phyloP scores from a whole-genome alignment of 1,140 invertebrate genomes.

The Drosophila trapezifrons region DNA sequence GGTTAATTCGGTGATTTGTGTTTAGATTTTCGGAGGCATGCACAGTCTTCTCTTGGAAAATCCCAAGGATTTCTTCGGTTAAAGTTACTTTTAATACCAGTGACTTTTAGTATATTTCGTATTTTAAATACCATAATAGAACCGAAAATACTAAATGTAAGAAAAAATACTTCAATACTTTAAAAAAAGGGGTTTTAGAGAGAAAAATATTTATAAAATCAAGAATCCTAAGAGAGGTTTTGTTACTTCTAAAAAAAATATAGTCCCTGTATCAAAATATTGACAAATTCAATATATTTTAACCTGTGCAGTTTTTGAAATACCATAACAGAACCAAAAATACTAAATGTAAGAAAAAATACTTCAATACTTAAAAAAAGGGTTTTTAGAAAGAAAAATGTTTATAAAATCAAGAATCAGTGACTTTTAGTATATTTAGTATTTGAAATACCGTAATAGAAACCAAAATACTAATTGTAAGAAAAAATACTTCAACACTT shows the following conservation, averaged over 20 bases:
- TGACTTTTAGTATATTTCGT: neutral
- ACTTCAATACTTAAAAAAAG: neutral
- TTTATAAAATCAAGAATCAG: neutral
- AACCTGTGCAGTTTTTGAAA: no score
- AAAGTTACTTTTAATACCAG: neutral
- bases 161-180: neutral
- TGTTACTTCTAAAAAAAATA: neutral
- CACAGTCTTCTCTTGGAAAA: constrained; percentile 3
- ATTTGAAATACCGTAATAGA: neutral
- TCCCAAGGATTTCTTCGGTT: neutral
- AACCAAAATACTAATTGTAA: neutral
- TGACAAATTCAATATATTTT: no score
- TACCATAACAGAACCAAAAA: neutral
- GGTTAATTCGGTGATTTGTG: constrained; percentile 14
- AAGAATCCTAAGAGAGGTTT: no score
- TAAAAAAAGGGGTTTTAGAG: neutral
- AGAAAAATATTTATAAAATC: neutral
- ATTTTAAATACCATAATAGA: neutral
- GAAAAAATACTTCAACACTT: neutral
- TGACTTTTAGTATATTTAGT: no score
- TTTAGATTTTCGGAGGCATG: constrained; percentile 3
- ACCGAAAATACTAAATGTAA: neutral
- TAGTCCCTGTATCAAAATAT: neutral
- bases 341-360: neutral
- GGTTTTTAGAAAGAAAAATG: neutral